Conservation (phyloP, 92 coral and sea anemone genomes). For the Phenganax stokvisi region DNA sequence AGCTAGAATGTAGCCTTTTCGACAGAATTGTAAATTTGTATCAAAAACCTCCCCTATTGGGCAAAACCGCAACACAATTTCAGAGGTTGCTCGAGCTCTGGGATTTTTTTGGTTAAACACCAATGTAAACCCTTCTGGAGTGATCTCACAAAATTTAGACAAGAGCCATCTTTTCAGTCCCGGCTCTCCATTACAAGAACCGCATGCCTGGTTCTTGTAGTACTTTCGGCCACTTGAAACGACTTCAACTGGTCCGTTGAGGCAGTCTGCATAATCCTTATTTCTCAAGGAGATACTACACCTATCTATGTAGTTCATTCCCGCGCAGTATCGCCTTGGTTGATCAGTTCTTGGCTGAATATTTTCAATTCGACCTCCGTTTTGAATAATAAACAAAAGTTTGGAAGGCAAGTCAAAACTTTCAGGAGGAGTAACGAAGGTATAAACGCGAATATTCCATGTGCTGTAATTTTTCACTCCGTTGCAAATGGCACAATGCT, state of each 20-base stretch:
- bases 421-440: background rate
- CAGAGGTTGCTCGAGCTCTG: background rate
- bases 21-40: background rate
- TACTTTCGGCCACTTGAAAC: background rate
- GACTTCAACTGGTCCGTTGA: conserved; percentile 2
- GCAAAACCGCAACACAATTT: background rate
- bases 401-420: background rate
- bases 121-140: background rate
- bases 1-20: background rate
- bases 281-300: background rate
- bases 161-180: background rate
- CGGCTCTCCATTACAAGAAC: background rate
- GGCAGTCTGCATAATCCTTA: background rate
- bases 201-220: conserved; percentile 26
- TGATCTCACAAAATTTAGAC: background rate
- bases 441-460: background rate
- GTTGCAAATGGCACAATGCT: background rate
- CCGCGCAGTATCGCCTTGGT: background rate
- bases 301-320: background rate
- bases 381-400: background rate
- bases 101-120: background rate
- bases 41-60: background rate
- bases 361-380: background rate
- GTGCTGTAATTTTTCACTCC: conserved; percentile 1
- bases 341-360: background rate